These are phyloP conservation scores for Caenorhabditis parvicauda DNA, from an alignment of 2,888 invertebrate species.

Conservation along the genomic window DNA sequence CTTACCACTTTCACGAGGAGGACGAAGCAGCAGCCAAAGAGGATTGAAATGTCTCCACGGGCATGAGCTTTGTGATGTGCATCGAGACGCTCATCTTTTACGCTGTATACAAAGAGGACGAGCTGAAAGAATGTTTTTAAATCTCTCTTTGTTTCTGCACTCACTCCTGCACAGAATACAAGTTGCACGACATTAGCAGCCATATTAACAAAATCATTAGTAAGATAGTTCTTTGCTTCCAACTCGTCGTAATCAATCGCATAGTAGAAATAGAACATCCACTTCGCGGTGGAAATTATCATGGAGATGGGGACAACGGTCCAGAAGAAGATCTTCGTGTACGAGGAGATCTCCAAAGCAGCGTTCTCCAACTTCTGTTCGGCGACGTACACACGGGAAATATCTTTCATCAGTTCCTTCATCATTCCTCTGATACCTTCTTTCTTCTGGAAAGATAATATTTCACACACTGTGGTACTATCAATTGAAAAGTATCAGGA, in stretches of 20 bases:
- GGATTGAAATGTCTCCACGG: slow-evolving; percentile 55
- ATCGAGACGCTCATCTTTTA: slow-evolving; percentile 50
- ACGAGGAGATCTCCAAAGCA: slow-evolving; percentile 14
- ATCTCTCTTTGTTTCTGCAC: background rate
- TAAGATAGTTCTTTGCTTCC: slow-evolving; percentile 45
- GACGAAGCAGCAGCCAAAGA: slow-evolving; percentile 55
- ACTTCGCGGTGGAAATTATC: slow-evolving; percentile 36
- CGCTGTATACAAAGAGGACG: slow-evolving; percentile 37
- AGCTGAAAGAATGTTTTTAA: slow-evolving; percentile 28
- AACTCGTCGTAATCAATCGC: slow-evolving; percentile 57
- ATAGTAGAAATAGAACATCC: slow-evolving; percentile 59
- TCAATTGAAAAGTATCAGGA: background rate
- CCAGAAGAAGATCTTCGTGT: slow-evolving; percentile 29
- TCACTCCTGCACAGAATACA: slow-evolving; percentile 43
- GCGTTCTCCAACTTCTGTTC: slow-evolving; percentile 11
- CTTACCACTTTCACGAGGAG: slow-evolving; percentile 53
- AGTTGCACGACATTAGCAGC: slow-evolving; percentile 41
- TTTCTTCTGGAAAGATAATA: slow-evolving; percentile 15
- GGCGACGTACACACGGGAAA: slow-evolving; percentile 53
- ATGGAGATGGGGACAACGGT: slow-evolving; percentile 37
- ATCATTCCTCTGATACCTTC: slow-evolving; percentile 49
- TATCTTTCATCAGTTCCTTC: slow-evolving; percentile 55
- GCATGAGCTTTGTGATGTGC: slow-evolving; percentile 61
- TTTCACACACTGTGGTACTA: background rate
- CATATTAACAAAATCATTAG: slow-evolving; percentile 42